Evolutionary conservation across 2,797 vertebrate genomes (phyloP).

Genomic region (Chiroxiphia lanceolata): DNA sequence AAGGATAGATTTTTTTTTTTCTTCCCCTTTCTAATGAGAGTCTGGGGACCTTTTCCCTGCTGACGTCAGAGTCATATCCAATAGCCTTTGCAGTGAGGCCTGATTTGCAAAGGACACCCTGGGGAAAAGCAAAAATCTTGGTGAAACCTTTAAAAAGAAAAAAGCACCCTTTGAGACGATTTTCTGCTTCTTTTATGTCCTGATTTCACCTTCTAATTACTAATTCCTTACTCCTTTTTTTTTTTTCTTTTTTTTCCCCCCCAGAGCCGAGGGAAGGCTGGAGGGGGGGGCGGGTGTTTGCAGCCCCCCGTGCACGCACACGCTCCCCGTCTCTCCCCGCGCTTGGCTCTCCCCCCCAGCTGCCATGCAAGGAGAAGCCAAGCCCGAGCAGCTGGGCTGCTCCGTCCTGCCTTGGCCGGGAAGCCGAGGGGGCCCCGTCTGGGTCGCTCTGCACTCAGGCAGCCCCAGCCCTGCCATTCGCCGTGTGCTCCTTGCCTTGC

Average conservation of each 20-base stretch:
- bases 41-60: constrained; percentile 54
- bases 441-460: constrained; percentile 47
- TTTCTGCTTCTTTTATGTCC: constrained; percentile 47
- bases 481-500: background rate
- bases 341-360: constrained; percentile 53
- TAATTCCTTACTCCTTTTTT: background rate
- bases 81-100: constrained; percentile 57
- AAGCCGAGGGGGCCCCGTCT: constrained; percentile 66
- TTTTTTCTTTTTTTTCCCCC: background rate
- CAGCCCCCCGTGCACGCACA: background rate
- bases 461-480: constrained; percentile 25
- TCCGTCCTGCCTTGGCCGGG: constrained; percentile 69
- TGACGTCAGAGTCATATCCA: constrained; percentile 56
- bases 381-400: constrained; percentile 67
- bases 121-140: constrained; percentile 42
- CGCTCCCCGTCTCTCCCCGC: background rate
- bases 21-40: constrained; percentile 51
- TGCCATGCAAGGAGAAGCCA: constrained; percentile 59
- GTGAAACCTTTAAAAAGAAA: constrained; percentile 52
- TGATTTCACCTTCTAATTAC: constrained; percentile 60
- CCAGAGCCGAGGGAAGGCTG: background rate
- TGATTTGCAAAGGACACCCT: constrained; percentile 61
- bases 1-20: background rate
- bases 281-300: background rate
- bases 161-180: constrained; percentile 30